A percentile compares a stretch with the other conserved stretches of the same genome.
Evolutionary conservation across 2,888 invertebrate genomes (phyloP).

Genomic region (Orthosia incerta): DNA sequence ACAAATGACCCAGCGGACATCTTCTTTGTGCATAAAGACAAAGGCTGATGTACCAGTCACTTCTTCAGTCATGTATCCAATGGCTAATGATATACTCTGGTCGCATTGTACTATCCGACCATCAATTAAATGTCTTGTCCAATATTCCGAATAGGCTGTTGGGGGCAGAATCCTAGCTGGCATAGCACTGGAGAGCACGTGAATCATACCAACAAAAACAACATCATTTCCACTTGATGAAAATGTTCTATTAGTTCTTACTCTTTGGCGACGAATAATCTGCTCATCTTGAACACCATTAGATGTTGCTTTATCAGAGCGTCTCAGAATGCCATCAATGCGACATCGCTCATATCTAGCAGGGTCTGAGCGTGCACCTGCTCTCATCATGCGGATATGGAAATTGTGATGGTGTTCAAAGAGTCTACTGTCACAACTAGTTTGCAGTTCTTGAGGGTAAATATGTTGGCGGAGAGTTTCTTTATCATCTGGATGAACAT

Average conservation of each 20-base stretch:
- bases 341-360: slow-evolving; percentile 93
- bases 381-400: slow-evolving; percentile 91
- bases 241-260: slow-evolving; percentile 88
- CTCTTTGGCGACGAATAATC: slow-evolving; percentile 88
- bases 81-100: slow-evolving; percentile 96
- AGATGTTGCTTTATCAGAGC: slow-evolving; percentile 91
- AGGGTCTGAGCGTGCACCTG: slow-evolving; percentile 93
- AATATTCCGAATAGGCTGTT: slow-evolving; percentile 95
- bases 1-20: slow-evolving; percentile 97
- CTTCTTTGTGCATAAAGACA: slow-evolving; percentile 97
- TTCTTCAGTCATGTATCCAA: slow-evolving; percentile 97
- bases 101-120: slow-evolving; percentile 97
- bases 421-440: slow-evolving; percentile 77
- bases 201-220: slow-evolving; percentile 94
- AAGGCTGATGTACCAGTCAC: slow-evolving; percentile 97
- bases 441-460: slow-evolving; percentile 89
- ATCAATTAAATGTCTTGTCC: slow-evolving; percentile 96
- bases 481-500: slow-evolving; percentile 96
- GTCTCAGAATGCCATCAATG: slow-evolving; percentile 92
- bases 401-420: slow-evolving; percentile 90
- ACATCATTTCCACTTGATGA: slow-evolving; percentile 92
- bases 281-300: slow-evolving; percentile 89
- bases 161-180: slow-evolving; percentile 92
- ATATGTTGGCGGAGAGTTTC: slow-evolving; percentile 93
- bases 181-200: slow-evolving; percentile 91